Evolutionary conservation across 2,888 invertebrate species (phyloP).

Genomic region (Drosophila limbata): DNA sequence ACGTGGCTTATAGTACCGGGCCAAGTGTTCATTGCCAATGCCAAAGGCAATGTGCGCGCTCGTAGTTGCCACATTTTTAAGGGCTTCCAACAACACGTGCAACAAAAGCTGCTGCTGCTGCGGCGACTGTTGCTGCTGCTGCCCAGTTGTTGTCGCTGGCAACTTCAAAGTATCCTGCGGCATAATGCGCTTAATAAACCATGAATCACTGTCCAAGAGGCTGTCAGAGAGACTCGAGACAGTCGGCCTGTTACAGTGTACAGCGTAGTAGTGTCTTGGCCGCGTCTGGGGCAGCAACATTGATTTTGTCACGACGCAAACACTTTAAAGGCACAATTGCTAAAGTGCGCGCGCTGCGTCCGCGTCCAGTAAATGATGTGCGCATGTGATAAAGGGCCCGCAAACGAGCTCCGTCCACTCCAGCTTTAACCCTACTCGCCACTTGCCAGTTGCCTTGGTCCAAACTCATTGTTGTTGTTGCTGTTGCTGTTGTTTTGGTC

Average conservation of each 20-base stretch:
- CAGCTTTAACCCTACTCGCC: slow-evolving; percentile 20
- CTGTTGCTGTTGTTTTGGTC: slow-evolving; percentile 47
- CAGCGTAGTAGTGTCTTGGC: slow-evolving; percentile 8
- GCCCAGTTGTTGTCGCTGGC: slow-evolving; percentile 41
- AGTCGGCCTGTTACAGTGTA: slow-evolving; percentile 1
- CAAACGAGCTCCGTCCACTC: slow-evolving; percentile 52
- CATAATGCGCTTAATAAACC: slow-evolving; percentile 85
- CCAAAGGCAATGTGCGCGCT: slow-evolving; percentile 46
- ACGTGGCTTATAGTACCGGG: slow-evolving; percentile 20
- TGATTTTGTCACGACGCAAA: slow-evolving; percentile 82
- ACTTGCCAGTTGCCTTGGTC: slow-evolving; percentile 20
- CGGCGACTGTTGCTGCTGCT: slow-evolving; percentile 8
- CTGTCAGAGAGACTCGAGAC: slow-evolving; percentile 63
- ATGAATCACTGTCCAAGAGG: slow-evolving; percentile 83
- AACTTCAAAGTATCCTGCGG: slow-evolving; percentile 82
- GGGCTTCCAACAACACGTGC: slow-evolving; percentile 72
- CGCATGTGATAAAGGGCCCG: slow-evolving; percentile 79
- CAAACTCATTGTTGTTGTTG: slow-evolving; percentile 24
- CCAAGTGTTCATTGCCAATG: slow-evolving; percentile 76
- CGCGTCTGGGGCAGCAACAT: slow-evolving; percentile 73
- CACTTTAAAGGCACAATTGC: slow-evolving; percentile 80
- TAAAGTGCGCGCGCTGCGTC: slow-evolving; percentile 69
- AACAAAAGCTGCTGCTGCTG: slow-evolving; percentile 38
- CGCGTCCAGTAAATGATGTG: slow-evolving; percentile 72
- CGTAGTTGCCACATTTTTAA: slow-evolving; percentile 63